Conservation (phyloP, 2,888 invertebrate species). For the Sphinx pinastri region DNA sequence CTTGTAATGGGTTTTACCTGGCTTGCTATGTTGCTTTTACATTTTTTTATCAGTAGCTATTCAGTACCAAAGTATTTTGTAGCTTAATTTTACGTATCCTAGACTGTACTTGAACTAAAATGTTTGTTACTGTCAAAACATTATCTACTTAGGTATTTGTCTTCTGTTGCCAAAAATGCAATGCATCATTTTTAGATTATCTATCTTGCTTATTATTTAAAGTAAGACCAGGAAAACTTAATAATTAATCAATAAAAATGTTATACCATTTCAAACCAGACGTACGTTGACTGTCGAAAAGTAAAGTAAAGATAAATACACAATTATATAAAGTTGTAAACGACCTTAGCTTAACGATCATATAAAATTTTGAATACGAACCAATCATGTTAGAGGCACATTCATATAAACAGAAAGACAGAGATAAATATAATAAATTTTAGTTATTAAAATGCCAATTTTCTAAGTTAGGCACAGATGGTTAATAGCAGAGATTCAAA, state of each 20-base stretch:
- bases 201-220: no score
- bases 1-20: not conserved
- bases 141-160: no score
- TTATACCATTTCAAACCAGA: conserved; percentile 9
- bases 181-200: no score
- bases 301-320: conserved; percentile 9
- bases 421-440: conserved; percentile 4
- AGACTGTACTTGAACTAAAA: not conserved
- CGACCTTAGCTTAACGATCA: not conserved
- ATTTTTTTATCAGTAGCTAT: not conserved
- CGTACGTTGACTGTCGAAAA: not conserved
- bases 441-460: conserved; percentile 10
- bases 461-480: not conserved
- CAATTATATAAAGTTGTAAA: not conserved
- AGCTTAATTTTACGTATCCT: not conserved
- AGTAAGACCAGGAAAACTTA: not conserved
- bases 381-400: conserved; percentile 16
- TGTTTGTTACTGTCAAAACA: no score
- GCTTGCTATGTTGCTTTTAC: not conserved
- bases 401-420: conserved; percentile 9
- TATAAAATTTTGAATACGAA: conserved; percentile 3
- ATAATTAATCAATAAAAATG: not conserved
- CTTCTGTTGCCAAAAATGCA: no score
- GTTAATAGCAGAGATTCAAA: conserved; percentile 8
- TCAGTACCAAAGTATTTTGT: not conserved